Conservation (phyloP, 2,888 invertebrate genomes). For the Acronicta alni region DNA sequence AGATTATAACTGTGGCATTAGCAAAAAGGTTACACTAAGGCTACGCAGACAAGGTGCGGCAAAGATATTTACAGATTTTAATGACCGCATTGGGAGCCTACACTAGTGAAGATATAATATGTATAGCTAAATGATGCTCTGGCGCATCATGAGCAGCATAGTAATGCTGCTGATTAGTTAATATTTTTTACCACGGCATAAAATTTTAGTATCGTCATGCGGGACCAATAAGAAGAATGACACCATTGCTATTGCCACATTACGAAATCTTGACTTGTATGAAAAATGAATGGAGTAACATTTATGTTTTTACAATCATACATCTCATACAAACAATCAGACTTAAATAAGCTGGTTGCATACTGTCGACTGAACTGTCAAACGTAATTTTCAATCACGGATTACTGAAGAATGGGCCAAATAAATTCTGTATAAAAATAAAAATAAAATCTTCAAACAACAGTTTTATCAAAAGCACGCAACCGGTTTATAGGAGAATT, state of each 20-base stretch:
- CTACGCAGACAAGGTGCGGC: too few species aligned
- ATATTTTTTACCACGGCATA: too few species aligned
- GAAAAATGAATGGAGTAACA: slow-evolving; percentile 46
- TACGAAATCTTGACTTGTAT: slow-evolving; percentile 32
- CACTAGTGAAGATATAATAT: too few species aligned
- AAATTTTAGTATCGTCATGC: too few species aligned
- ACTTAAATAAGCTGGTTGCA: slow-evolving; percentile 65
- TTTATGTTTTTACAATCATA: slow-evolving; percentile 55
- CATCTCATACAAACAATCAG: slow-evolving; percentile 62
- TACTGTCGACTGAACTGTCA: slow-evolving; percentile 60
- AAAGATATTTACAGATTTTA: too few species aligned
- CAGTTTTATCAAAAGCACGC: slow-evolving; percentile 57
- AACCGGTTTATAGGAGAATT: slow-evolving; percentile 53
- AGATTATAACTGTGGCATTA: slow-evolving; percentile 28
- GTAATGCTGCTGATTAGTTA: too few species aligned
- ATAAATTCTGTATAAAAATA: slow-evolving; percentile 34
- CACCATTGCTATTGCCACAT: slow-evolving; percentile 24
- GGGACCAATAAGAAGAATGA: too few species aligned
- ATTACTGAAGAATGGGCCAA: slow-evolving; percentile 37
- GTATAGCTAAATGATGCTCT: too few species aligned
- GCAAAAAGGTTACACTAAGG: neutral
- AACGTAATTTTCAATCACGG: slow-evolving; percentile 41
- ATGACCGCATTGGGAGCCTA: too few species aligned
- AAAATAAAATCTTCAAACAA: slow-evolving; percentile 30
- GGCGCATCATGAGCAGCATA: too few species aligned